These are phyloP conservation scores for Chinchilla lanigera DNA, from an alignment of 2,113 vertebrate genomes.

Conservation along the genomic window DNA sequence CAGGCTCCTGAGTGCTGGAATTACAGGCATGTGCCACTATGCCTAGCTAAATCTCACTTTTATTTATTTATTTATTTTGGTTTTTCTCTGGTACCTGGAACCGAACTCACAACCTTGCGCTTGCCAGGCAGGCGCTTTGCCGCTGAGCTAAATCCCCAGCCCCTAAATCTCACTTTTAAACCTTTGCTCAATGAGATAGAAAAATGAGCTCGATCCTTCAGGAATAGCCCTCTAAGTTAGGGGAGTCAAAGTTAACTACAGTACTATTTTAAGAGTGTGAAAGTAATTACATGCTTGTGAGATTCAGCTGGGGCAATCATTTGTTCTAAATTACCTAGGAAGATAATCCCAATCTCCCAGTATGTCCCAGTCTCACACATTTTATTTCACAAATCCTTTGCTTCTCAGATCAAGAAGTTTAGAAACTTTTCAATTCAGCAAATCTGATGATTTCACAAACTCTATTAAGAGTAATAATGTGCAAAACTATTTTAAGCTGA, in stretches of 20 bases:
- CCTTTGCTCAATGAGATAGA: not conserved
- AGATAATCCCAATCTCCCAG: not conserved
- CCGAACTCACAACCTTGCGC: too few relatives aligned
- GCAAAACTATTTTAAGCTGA: not conserved
- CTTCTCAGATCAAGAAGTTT: not conserved
- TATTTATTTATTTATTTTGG: too few relatives aligned
- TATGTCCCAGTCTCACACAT: not conserved
- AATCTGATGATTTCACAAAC: not conserved
- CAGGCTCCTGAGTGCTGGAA: not conserved
- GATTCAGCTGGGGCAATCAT: not conserved
- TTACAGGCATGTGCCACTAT: not conserved
- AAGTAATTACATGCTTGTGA: not conserved
- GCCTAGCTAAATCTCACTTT: not conserved
- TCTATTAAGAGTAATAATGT: not conserved
- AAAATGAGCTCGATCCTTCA: conserved; percentile 26
- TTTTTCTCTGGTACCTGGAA: too few relatives aligned
- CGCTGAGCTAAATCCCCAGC: too few relatives aligned
- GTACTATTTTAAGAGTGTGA: not conserved
- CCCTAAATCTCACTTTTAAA: conserved; percentile 50
- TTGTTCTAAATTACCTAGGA: not conserved
- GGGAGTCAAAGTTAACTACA: conserved; percentile 8
- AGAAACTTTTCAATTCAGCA: conserved; percentile 24
- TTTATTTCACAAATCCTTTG: conserved; percentile 1
- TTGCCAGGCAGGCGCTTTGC: too few relatives aligned
- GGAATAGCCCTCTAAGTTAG: not conserved